Evolutionary conservation across 2,888 invertebrate species (phyloP).

Genomic region (Melitaea athalia): DNA sequence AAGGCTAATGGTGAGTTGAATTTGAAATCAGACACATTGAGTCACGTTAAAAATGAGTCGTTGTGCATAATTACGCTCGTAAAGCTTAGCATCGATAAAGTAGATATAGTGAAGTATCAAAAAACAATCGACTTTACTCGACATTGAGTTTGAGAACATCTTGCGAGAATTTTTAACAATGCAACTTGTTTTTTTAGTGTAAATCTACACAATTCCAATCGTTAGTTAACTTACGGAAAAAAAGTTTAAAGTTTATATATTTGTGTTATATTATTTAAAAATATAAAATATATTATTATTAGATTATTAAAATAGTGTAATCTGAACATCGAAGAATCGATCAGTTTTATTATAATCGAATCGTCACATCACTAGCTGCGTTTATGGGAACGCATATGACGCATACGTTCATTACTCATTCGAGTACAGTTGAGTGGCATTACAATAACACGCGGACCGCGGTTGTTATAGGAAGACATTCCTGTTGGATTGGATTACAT

Average conservation of each 20-base stretch:
- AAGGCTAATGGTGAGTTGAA: background rate
- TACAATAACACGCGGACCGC: constrained; percentile 39
- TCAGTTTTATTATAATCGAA: background rate
- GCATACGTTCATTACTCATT: constrained; percentile 48
- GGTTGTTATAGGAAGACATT: constrained; percentile 37
- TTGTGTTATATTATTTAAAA: too few relatives aligned
- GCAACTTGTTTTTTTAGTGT: too few relatives aligned
- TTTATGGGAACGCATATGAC: constrained; percentile 49
- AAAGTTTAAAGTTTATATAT: too few relatives aligned
- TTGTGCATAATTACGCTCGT: constrained; percentile 12
- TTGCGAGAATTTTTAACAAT: too few relatives aligned
- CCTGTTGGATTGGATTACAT: constrained; percentile 26
- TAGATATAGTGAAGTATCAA: constrained; percentile 13
- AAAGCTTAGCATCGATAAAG: constrained; percentile 2
- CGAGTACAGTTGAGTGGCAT: constrained; percentile 42
- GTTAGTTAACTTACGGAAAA: too few relatives aligned
- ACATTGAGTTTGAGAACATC: too few relatives aligned
- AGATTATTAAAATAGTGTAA: too few relatives aligned
- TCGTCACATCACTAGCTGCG: constrained; percentile 16
- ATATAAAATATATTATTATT: too few relatives aligned
- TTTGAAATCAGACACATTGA: constrained; percentile 18
- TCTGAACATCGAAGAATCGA: background rate
- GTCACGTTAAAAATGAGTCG: constrained; percentile 20
- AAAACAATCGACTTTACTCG: background rate
- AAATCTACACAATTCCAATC: too few relatives aligned